Conservation (phyloP, 1,140 invertebrate species). For the Pomacea maculata region DNA sequence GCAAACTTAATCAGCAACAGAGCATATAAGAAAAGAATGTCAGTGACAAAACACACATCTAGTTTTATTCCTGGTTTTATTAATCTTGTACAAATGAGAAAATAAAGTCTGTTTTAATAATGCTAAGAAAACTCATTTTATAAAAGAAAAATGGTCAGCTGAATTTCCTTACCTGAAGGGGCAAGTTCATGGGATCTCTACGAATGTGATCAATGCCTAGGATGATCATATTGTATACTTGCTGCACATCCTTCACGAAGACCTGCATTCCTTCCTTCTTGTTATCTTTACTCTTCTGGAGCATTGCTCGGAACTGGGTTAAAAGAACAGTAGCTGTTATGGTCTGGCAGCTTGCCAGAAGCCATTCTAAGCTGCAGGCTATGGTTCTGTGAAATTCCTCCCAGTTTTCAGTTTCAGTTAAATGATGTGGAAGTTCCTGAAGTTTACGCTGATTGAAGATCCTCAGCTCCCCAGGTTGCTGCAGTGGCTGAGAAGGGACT, state of each 20-base stretch:
- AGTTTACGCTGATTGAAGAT: constrained; percentile 46
- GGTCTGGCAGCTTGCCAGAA: constrained; percentile 41
- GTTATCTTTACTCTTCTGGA: constrained; percentile 2
- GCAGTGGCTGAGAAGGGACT: constrained; percentile 47
- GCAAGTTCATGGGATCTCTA: constrained; percentile 39
- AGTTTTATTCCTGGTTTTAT: too few species aligned
- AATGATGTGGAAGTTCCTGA: constrained; percentile 46
- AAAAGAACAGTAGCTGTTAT: constrained; percentile 30
- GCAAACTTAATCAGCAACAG: too few species aligned
- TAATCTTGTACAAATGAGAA: too few species aligned
- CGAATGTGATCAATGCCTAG: constrained; percentile 41
- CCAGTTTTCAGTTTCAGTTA: constrained; percentile 39
- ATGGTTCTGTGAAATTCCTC: constrained; percentile 33
- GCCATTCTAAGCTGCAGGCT: constrained; percentile 42
- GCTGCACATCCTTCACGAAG: constrained; percentile 29
- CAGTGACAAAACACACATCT: too few species aligned
- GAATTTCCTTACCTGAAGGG: constrained; percentile 40
- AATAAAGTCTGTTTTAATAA: background rate
- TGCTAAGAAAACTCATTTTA: background rate
- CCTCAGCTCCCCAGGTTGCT: too few species aligned
- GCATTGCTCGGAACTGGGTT: constrained; percentile 35
- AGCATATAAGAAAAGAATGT: too few species aligned
- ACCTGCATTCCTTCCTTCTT: constrained; percentile 19
- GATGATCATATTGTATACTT: constrained; percentile 34
- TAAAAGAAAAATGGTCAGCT: background rate